Base-by-base conservation (phyloP, 2,888 invertebrate species). In the Phengaris arion region DNA sequence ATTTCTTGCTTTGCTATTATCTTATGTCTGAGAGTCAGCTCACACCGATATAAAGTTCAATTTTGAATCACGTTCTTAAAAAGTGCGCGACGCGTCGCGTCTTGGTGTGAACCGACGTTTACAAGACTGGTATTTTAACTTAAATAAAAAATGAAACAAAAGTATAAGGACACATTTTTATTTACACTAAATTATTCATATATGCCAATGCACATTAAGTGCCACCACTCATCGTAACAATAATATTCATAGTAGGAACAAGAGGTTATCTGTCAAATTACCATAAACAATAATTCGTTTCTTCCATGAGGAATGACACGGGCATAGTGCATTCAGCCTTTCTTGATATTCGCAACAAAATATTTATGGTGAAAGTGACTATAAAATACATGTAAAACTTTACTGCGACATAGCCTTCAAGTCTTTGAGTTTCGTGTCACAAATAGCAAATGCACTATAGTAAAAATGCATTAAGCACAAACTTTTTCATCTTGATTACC, bases 171-270 rank as follows among this genome's bases (percentile, higher is more conserved):
- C 75, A 75, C 70, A 75, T 55, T 69, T 75, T 75, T 75, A 75
- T 75, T 75, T 75, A 75, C 75, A 75, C 46, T 70, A 75, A 75
- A 48, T 70, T 75, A 75, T 75, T 75, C 75, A 69, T 70, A 75
- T 74, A 68, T 57, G 75, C 46, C 69, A 57, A 75, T 54, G 72
- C 72, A 52, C 72, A 54, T 35, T 54, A 48, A 48, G 69, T 69
- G 48, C 69, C 54, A 52, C 35, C 22, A 35, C 35, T 35, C 54
- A 54, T 52, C 72, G 72, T 72, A 72, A 72, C 54, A 72, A 52
- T 72, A 72, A 35, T 70, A 70, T 52, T 52, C 54, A 64, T 10
- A 64, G 12, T 64, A 72, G 72, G 72, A 72, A 72, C 72, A 72
- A 72, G 72, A 54, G 72, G 72, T 54, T 72, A 54, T 51, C 51